Base-by-base conservation (phyloP, 2,888 invertebrate genomes). In the Arenicola marina region DNA sequence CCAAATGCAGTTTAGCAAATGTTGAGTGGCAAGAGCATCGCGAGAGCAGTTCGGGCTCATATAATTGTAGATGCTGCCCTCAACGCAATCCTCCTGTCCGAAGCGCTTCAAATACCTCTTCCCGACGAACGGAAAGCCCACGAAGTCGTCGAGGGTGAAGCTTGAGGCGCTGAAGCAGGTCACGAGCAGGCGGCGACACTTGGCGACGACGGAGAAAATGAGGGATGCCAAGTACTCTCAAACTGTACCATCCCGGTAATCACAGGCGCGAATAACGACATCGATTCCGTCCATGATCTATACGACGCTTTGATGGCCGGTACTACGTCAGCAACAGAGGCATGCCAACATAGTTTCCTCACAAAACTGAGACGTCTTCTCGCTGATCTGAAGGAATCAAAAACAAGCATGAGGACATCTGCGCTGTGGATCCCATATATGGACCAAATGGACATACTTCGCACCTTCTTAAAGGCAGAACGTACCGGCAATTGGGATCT, bases 31-130 rank as follows among this genome's bases (percentile, higher is more conserved):
- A 72, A 72, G 33, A 65, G 67, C 31, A 48, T 63, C 29, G 56
- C 67, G 33, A 53, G 65, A 55, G 65, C 68, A 32, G 45, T 71
- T 29, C 57, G 72, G 38, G 72, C 65, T 24, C 74, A 73, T 57
- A 28, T 68, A 26, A 48, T 70, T 15, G 61, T 62, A 28, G 62
- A 63, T 48, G 62, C 67, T 4, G 62, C 67, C 7, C 31, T 57
- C n/a, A 57, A 24, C 3, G 7, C 45, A 4, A 11, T 44, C 43
- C 68, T 51, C 66, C 71, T 38, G 53, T 70, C 18, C 60, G 71
- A 53, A 61, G 58, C 48, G 32, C 53, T 29, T 57, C 18, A 28
- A 2, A 11, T 24, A 7, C 48, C 48, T 48, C 15, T 48, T 11
- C 48, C 26, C 7, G n/a, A 48, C n/a, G n/a, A n/a, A n/a, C n/a